Percentiles rank a stretch among this genome's conserved stretches.
These are phyloP conservation scores for Poliocrania exsul DNA, from an alignment of 2,797 vertebrate genomes.

Conservation along the genomic window DNA sequence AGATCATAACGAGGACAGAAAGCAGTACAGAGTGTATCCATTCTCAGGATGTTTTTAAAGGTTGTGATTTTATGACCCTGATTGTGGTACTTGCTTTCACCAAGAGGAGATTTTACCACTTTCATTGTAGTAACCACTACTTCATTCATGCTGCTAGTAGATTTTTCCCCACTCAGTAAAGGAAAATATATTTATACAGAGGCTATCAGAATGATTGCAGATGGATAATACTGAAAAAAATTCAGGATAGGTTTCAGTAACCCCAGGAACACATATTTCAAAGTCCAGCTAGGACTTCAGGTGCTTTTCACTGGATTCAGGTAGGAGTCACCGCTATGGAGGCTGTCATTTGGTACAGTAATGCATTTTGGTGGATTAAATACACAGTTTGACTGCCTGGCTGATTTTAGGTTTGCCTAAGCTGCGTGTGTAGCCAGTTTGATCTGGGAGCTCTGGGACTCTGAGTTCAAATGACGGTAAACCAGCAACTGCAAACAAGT, in stretches of 20 bases:
- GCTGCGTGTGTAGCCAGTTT: not conserved
- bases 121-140: not conserved
- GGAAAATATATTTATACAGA: not conserved
- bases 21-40: slow-evolving; percentile 41
- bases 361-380: not conserved
- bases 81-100: slow-evolving; percentile 7
- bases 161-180: not conserved
- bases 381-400: not conserved
- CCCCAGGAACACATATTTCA: not conserved
- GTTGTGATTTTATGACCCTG: slow-evolving; percentile 34
- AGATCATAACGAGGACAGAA: slow-evolving; percentile 41
- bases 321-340: not conserved
- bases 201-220: not conserved
- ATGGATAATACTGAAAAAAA: not conserved
- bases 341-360: not conserved
- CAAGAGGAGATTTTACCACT: not conserved
- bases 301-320: not conserved
- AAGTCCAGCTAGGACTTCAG: not conserved
- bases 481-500: not conserved
- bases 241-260: not conserved
- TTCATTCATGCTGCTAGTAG: not conserved
- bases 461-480: slow-evolving; percentile 12
- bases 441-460: not conserved
- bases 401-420: not conserved
- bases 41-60: slow-evolving; percentile 16